Conservation (phyloP, 2,113 vertebrate genomes). For the Narcine bancroftii region DNA sequence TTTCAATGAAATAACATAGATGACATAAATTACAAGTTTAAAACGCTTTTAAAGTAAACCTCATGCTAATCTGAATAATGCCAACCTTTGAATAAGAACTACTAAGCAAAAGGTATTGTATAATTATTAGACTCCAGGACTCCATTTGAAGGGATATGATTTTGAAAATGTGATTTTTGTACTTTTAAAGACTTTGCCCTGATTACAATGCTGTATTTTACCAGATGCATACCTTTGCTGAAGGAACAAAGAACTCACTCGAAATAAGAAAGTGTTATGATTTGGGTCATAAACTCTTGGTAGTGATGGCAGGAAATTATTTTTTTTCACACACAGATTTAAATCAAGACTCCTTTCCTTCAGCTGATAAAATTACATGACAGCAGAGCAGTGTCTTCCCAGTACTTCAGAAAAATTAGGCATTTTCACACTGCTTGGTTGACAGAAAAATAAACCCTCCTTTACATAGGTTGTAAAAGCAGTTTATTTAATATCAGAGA, state of each 20-base stretch:
- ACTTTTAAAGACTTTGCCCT: not conserved
- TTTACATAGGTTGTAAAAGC: not conserved
- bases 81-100: not conserved
- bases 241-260: not conserved
- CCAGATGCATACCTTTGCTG: not conserved
- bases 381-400: not conserved
- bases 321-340: not conserved
- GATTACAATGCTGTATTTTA: not conserved
- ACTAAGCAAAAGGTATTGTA: too few relatives aligned
- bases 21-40: not conserved
- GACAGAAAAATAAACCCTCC: not conserved
- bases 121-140: too few relatives aligned
- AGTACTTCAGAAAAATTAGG: not conserved
- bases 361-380: not conserved
- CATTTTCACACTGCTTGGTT: not conserved
- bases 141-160: not conserved
- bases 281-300: not conserved
- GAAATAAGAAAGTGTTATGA: not conserved
- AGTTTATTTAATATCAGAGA: conserved; percentile 1
- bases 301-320: not conserved
- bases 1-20: not conserved
- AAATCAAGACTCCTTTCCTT: not conserved
- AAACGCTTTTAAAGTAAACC: not conserved
- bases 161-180: not conserved
- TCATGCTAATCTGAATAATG: not conserved